These are phyloP conservation scores for Trochalopteron elliotii DNA, from an alignment of 2,113 vertebrate species.

Conservation along the genomic window DNA sequence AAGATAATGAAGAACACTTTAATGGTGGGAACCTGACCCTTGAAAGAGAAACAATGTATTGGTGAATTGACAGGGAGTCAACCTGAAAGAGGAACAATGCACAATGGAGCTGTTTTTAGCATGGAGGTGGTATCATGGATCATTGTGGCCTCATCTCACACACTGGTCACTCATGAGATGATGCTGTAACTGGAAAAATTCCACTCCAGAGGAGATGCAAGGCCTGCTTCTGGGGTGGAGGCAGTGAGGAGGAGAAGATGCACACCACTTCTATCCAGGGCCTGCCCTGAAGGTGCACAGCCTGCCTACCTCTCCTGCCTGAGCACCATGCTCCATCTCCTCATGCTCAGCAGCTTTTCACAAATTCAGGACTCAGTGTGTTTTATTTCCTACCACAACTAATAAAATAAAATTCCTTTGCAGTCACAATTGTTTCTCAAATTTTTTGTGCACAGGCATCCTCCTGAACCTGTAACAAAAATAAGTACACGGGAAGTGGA, in stretches of 20 bases:
- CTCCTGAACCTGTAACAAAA: not conserved
- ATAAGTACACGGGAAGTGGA: not conserved
- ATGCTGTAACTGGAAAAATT: not conserved
- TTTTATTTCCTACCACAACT: not conserved
- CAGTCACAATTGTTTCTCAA: not conserved
- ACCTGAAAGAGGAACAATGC: not conserved
- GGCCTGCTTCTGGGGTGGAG: not conserved
- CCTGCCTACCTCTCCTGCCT: not conserved
- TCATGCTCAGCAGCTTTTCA: not conserved
- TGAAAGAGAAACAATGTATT: not conserved
- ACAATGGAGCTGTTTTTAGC: not conserved
- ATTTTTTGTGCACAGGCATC: not conserved
- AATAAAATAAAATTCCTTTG: not conserved
- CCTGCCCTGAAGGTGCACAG: not conserved
- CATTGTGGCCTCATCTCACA: not conserved
- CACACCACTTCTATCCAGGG: not conserved
- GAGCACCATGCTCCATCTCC: not conserved
- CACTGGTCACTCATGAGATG: accelerated
- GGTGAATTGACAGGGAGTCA: not conserved
- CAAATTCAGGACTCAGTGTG: accelerated
- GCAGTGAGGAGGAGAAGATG: not conserved
- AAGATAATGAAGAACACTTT: not conserved
- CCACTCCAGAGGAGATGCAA: not conserved
- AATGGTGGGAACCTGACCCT: not conserved
- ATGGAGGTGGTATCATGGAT: too few species aligned